phyloP scores from a whole-genome alignment of 1,140 invertebrate genomes.

The Bathynomus jamesi region DNA sequence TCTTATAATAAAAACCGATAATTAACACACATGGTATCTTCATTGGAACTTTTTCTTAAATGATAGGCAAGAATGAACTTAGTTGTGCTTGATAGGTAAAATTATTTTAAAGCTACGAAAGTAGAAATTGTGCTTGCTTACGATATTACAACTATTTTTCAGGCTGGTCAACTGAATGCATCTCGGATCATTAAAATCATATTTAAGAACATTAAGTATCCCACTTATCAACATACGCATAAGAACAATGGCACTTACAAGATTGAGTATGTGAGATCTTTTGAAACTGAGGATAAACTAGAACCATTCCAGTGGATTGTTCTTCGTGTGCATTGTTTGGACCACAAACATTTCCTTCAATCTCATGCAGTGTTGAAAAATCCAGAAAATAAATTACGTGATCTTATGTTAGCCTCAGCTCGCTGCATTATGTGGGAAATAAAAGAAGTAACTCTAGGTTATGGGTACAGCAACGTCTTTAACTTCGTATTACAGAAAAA shows the following conservation, averaged over 20 bases:
- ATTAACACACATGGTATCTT: no score
- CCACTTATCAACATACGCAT: no score
- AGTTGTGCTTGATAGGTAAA: no score
- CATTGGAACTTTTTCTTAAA: no score
- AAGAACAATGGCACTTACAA: slow-evolving; percentile 40
- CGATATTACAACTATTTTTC: no score
- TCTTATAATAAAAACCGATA: no score
- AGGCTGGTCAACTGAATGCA: no score
- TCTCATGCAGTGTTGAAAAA: slow-evolving; percentile 86
- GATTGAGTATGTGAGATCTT: slow-evolving; percentile 76
- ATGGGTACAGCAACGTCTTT: slow-evolving; percentile 94
- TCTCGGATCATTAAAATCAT: no score
- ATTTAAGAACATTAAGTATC: no score
- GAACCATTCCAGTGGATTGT: slow-evolving; percentile 88
- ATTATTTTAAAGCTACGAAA: no score
- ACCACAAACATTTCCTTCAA: slow-evolving; percentile 54
- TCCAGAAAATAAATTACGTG: slow-evolving; percentile 70
- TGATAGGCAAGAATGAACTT: no score
- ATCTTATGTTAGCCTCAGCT: slow-evolving; percentile 80
- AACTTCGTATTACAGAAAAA: slow-evolving; percentile 62
- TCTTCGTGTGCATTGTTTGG: slow-evolving; percentile 66
- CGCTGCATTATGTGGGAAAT: slow-evolving; percentile 74
- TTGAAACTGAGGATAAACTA: slow-evolving; percentile 71
- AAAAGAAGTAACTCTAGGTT: slow-evolving; percentile 73
- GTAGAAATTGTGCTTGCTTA: no score